phyloP scores from a whole-genome alignment of 2,888 invertebrate species.

The Orchestes rusci region DNA sequence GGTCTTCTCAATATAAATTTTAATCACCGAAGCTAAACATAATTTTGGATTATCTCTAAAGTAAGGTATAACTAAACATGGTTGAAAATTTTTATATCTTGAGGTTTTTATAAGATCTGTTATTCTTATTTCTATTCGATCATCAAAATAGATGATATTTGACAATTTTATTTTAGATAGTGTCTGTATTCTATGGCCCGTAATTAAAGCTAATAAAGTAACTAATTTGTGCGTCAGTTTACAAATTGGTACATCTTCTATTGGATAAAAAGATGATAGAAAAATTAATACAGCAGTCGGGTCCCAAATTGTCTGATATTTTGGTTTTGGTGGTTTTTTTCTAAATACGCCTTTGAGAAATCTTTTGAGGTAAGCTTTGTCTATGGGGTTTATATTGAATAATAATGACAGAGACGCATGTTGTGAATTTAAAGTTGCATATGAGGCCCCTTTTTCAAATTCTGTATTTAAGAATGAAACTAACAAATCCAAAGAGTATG shows the following conservation, averaged over 20 bases:
- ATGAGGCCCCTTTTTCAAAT: slow-evolving; percentile 9
- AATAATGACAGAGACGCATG: slow-evolving; percentile 5
- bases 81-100: slow-evolving; percentile 6
- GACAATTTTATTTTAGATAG: slow-evolving; percentile 1
- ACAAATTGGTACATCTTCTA: slow-evolving; percentile 2
- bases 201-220: slow-evolving; percentile 9
- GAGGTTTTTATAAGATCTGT: slow-evolving; percentile 7
- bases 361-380: no score
- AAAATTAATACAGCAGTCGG: slow-evolving; percentile 4
- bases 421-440: no score
- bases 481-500: slow-evolving; percentile 6
- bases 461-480: slow-evolving; percentile 2
- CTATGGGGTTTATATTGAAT: no score
- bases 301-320: slow-evolving; percentile 7
- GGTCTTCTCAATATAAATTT: slow-evolving; percentile 2
- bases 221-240: slow-evolving; percentile 4
- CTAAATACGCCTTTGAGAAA: slow-evolving; percentile 18
- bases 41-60: slow-evolving; percentile 7
- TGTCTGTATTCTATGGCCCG: slow-evolving; percentile 9
- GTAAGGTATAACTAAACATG: slow-evolving; percentile 4
- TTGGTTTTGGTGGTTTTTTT: slow-evolving; percentile 12
- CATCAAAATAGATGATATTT: slow-evolving; percentile 4
- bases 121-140: slow-evolving; percentile 8
- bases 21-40: slow-evolving; percentile 7
- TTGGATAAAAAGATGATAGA: slow-evolving; percentile 1